Evolutionary conservation across 2,888 invertebrate genomes (phyloP).

Genomic region (Seira sanloemensis): DNA sequence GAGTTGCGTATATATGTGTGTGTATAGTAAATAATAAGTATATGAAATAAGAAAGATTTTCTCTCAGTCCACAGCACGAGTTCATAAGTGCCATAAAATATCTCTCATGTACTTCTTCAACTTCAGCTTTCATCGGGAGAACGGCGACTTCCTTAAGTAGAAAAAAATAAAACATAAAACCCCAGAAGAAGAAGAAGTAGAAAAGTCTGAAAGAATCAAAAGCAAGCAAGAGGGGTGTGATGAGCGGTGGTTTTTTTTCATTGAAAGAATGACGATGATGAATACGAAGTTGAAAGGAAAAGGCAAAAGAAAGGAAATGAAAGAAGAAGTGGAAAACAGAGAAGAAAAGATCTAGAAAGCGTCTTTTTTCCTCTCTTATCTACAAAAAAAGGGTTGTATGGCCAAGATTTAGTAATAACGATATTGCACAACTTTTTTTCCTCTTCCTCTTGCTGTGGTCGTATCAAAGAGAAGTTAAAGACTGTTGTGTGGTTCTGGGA

Average conservation of each 20-base stretch:
- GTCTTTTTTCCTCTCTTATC: not conserved
- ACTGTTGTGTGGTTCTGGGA: constrained; percentile 23
- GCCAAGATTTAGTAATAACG: constrained; percentile 69
- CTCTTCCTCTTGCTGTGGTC: too few species aligned
- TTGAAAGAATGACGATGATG: not conserved
- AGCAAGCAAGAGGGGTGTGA: not conserved
- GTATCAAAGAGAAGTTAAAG: constrained; percentile 41
- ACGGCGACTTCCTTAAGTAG: not conserved
- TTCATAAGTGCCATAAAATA: not conserved
- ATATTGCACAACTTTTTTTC: constrained; percentile 59
- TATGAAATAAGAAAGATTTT: not conserved
- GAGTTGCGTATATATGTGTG: too few species aligned
- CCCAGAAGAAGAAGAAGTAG: constrained; percentile 2
- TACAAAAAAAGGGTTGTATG: constrained; percentile 42
- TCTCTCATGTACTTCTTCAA: not conserved
- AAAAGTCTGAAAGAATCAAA: not conserved
- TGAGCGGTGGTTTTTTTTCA: constrained; percentile 6
- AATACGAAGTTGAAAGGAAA: constrained; percentile 7
- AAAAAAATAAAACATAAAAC: not conserved
- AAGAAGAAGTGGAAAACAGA: constrained; percentile 22
- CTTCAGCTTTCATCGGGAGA: not conserved
- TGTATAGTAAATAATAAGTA: not conserved
- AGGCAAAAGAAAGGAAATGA: constrained; percentile 37
- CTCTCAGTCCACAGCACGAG: not conserved
- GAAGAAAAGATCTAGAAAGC: constrained; percentile 44